A percentile compares a stretch with the other conserved stretches of the same genome.
These are phyloP conservation scores for Lissonota sp. DNA, from an alignment of 2,888 invertebrate genomes.

Conservation along the genomic window DNA sequence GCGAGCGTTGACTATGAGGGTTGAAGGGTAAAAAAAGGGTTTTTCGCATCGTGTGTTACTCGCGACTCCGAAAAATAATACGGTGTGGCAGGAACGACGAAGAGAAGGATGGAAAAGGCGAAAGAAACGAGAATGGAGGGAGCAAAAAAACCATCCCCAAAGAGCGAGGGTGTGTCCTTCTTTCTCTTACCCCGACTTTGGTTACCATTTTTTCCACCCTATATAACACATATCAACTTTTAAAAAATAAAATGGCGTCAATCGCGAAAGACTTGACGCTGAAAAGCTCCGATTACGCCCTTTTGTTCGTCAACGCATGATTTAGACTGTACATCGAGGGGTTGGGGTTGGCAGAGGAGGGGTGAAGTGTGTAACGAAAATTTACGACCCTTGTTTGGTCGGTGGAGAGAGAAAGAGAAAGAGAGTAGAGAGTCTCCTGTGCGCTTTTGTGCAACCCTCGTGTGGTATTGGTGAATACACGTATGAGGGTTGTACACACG, in stretches of 20 bases:
- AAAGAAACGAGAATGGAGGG: constrained; percentile 1
- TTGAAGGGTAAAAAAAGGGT: constrained; percentile 7
- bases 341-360: too few relatives aligned
- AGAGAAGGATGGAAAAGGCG: constrained; percentile 3
- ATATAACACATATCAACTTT: too few relatives aligned
- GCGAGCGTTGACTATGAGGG: constrained; percentile 20
- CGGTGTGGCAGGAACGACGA: constrained; percentile 12
- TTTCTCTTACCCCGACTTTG: too few relatives aligned
- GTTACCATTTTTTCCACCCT: too few relatives aligned
- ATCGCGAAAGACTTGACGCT: too few relatives aligned
- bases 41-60: constrained; percentile 20
- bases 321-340: too few relatives aligned
- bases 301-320: too few relatives aligned
- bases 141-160: constrained; percentile 28
- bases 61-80: constrained; percentile 27
- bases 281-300: too few relatives aligned
- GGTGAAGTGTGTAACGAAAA: constrained; percentile 62
- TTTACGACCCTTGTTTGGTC: constrained; percentile 76
- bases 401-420: constrained; percentile 22
- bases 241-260: too few relatives aligned
- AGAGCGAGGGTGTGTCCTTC: neutral
- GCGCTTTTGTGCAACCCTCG: constrained; percentile 47
- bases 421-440: constrained; percentile 39
- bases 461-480: constrained; percentile 18
- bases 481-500: too few relatives aligned